Conservation (phyloP, 2,113 vertebrate genomes). For the Acanthochromis polyacanthus region DNA sequence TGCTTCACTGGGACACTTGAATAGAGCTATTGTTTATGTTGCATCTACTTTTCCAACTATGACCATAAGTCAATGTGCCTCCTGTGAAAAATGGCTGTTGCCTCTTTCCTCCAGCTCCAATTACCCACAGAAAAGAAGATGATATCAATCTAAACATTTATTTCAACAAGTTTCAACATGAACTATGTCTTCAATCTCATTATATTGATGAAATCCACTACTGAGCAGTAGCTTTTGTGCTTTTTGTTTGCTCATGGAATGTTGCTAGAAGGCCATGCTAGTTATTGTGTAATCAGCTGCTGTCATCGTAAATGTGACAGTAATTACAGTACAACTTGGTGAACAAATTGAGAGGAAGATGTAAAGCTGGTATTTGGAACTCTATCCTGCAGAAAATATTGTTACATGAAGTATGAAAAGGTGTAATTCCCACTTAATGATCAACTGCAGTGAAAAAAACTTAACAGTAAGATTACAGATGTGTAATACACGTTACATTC, state of each 20-base stretch:
- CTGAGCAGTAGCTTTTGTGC: background rate
- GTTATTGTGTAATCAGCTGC: constrained; percentile 5
- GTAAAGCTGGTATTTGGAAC: background rate
- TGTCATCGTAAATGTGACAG: background rate
- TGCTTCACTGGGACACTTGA: no score
- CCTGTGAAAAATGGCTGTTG: no score
- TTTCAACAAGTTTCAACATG: background rate
- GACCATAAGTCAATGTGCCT: no score
- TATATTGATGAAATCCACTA: background rate
- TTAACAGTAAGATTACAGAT: background rate
- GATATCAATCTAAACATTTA: no score
- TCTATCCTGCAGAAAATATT: background rate
- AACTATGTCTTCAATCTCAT: background rate
- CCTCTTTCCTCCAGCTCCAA: no score
- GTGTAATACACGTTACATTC: background rate
- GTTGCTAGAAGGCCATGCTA: background rate
- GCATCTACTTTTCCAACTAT: no score
- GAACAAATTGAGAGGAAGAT: constrained; percentile 1
- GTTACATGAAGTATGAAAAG: background rate
- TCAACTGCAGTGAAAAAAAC: background rate
- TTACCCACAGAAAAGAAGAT: no score
- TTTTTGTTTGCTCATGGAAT: background rate
- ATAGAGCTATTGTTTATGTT: no score
- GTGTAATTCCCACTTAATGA: background rate
- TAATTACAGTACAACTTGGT: background rate